Evolutionary conservation across 53 echinoderm and acorn worm species (phyloP), one percentile per base, ranked within the genome.

Genomic region (Echinometra lucunter): DNA sequence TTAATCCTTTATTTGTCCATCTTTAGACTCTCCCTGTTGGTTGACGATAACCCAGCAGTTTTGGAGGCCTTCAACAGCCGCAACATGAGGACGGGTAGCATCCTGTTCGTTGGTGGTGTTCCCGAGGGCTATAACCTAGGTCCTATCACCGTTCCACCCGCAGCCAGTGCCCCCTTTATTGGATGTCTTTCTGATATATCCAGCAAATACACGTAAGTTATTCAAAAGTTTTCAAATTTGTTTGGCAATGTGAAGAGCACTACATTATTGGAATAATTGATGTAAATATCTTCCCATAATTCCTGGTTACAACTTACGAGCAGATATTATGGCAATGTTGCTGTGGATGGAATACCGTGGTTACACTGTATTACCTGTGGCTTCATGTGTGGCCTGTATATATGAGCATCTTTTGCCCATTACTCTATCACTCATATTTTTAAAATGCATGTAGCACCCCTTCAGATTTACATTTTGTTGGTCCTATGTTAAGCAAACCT

Each of bases 141-240:
- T 15, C 75, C 82, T 9, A 92, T 95, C 34, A 88, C 96, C 38
- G 30, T 96, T 4, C 92, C 97, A 58, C 85, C 94, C 1, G 85
- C 83, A 16, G 94, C 94, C 38, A 58, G 27, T n/a, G 60, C 88
- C 0, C 94, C 95, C 13, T 97, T 98, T 88, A 90, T 97, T 23
- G 98, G 98, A 38, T 98, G 98, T 89, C 94, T 98, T 23, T 80
- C 97, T 1, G 95, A 98, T 57, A 49, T 97, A 6, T 67, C 97
- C 23, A 82, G 98, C 60, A 94, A 92, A 21, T 53, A 38, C 2
- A 57, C 85, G 98, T 98, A 93, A 96, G 98, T 78, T 40, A 23
- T 40, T 18, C 11, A 6, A 18, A 19, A 6, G 78, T 78, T 42
- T 78, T 19, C 72, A 35, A 35, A 32, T 72, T 30, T 9, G 32